A percentile compares a stretch with the other conserved stretches of the same genome.
Evolutionary conservation across 2,113 vertebrate species (phyloP).

Genomic region (Oceanodroma tethys): DNA sequence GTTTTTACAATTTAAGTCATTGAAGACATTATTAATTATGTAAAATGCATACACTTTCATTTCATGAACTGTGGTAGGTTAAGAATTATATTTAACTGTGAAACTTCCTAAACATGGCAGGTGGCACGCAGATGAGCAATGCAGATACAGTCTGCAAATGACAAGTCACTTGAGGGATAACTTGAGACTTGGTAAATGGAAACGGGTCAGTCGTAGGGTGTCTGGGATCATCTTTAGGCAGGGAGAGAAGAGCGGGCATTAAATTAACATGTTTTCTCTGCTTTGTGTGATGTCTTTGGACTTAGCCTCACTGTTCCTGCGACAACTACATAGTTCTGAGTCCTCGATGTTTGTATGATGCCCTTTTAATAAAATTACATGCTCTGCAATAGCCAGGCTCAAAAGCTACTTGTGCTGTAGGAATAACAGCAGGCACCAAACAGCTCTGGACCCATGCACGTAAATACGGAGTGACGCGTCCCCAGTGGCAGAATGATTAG

Average conservation of each 20-base stretch:
- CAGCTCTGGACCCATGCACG: accelerated
- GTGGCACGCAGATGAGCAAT: not conserved
- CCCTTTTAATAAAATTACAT: not conserved
- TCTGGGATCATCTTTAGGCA: not conserved
- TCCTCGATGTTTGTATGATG: not conserved
- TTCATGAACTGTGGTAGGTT: not conserved
- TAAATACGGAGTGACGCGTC: accelerated
- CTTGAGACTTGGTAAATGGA: not conserved
- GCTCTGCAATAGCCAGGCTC: not conserved
- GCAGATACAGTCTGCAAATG: not conserved
- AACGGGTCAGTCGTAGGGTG: not conserved
- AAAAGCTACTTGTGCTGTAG: not conserved
- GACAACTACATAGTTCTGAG: not conserved
- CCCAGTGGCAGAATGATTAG: not conserved
- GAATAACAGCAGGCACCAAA: not conserved
- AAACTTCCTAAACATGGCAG: not conserved
- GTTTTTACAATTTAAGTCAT: not conserved
- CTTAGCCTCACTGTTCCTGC: not conserved
- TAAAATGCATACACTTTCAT: not conserved
- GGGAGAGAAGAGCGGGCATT: not conserved
- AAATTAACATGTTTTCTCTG: not conserved
- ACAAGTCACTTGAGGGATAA: not conserved
- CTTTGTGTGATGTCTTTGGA: not conserved
- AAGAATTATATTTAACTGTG: conserved; percentile 54
- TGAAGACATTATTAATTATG: not conserved